phyloP scores from a whole-genome alignment of 2,797 vertebrate species.

The Trachops cirrhosus region DNA sequence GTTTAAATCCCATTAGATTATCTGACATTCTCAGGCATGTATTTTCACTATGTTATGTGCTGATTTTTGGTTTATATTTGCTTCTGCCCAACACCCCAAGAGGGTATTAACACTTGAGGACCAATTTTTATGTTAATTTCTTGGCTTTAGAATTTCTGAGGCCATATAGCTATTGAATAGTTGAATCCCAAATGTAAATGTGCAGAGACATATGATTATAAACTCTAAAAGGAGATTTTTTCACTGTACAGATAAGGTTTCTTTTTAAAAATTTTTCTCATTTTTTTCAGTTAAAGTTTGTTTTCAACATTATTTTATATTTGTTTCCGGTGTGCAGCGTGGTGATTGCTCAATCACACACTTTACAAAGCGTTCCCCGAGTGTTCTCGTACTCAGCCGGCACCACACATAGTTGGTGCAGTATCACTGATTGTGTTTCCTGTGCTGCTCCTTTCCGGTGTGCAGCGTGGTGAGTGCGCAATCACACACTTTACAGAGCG shows the following conservation, averaged over 20 bases:
- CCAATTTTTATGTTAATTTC: conserved; percentile 3
- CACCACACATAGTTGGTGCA: too few species aligned
- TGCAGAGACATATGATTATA: neutral
- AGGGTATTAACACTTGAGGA: neutral
- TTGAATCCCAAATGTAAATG: neutral
- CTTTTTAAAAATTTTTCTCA: neutral
- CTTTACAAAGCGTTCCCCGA: too few species aligned
- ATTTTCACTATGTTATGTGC: neutral
- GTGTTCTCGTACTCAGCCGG: too few species aligned
- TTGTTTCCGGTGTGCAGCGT: too few species aligned
- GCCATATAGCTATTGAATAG: neutral
- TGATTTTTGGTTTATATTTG: neutral
- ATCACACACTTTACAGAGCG: too few species aligned
- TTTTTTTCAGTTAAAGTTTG: neutral
- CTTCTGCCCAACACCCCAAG: neutral
- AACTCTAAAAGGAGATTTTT: neutral
- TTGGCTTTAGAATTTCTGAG: neutral
- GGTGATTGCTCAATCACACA: too few species aligned
- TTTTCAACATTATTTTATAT: too few species aligned
- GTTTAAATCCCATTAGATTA: neutral
- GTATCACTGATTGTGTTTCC: neutral
- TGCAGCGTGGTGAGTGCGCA: too few species aligned
- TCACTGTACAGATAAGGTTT: neutral
- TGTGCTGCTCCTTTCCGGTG: too few species aligned
- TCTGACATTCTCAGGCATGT: neutral